Percentiles rank a stretch among this genome's conserved stretches.
phyloP scores from a whole-genome alignment of 2,113 vertebrate species.

The Ptilorrhoa leucosticta region DNA sequence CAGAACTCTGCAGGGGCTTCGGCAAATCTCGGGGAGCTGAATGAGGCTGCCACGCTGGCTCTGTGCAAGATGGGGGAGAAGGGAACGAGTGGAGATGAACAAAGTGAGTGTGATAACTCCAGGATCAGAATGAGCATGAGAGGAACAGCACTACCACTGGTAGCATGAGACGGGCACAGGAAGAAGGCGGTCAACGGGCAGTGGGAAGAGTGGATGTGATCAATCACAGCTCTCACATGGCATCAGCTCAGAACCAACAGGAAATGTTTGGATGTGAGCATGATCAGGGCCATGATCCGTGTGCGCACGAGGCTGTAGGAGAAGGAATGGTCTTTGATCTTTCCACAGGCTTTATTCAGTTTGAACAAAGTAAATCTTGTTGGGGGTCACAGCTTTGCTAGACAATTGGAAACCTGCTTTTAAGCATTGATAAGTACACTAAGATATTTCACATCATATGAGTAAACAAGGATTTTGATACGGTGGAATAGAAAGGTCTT shows the following conservation, averaged over 20 bases:
- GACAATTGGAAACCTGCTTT: neutral
- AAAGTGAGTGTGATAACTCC: no score
- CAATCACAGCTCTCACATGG: neutral
- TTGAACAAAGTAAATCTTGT: neutral
- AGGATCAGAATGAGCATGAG: neutral
- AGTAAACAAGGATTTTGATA: neutral
- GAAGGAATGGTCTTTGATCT: neutral
- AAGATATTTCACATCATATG: neutral
- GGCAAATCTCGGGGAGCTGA: neutral
- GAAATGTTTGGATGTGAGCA: neutral
- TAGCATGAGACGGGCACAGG: neutral
- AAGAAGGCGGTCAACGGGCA: neutral
- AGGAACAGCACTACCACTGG: neutral
- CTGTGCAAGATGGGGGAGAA: no score
- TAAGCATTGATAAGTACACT: neutral
- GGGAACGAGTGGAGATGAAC: neutral
- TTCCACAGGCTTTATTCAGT: neutral
- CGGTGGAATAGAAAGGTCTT: neutral
- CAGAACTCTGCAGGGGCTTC: neutral
- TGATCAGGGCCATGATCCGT: fast-evolving
- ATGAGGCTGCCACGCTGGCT: neutral
- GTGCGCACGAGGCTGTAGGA: neutral
- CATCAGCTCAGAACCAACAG: neutral
- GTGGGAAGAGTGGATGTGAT: neutral
- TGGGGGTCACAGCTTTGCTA: neutral